Base-by-base conservation (phyloP, 1,140 invertebrate genomes). In the Bradynema listronoti region DNA sequence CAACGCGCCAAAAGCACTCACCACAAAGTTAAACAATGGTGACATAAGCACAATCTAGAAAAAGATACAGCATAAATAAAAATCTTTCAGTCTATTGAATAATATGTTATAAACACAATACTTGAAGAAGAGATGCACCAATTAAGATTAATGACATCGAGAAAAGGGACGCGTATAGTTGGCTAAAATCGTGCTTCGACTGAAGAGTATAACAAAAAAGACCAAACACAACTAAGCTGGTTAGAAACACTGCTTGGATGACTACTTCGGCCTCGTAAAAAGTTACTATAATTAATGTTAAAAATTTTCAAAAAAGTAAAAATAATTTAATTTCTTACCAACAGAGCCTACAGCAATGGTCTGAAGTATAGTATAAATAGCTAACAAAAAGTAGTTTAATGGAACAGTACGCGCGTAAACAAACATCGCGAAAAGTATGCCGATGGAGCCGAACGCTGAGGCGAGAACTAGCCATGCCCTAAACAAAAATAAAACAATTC, bases 181-280 rank as follows among this genome's bases (percentile, higher is more conserved):
- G 75, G 27, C 75, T 77, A 71, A 82, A 82, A 62, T 82, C 81
- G 34, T 77, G 71, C 57, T 81, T 81, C 50, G 77, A 79, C 66
- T 82, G 81, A 9, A 82, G 64, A 3, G 81, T 82, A 68, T 82
- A 82, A 16, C 77, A 46, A 30, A 81, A 81, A n/a, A 82, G 72
- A 2, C 69, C 77, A n/a, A 75, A 50, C 6, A 80, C 80, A 1
- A 82, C 78, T 7, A 78, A 77, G 34, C 75, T 65, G 0, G 81
- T 82, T 29, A 82, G 64, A 1, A 77, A 30, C 29, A 80, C 74
- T 7, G 81, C 81, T 61, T 81, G 78, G 6, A 82, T 51, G 0
- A 82, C 80, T 6, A 77, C 71, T 27, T 72, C 58, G 1, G 75
- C 71, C 39, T 80, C 72, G 69, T 81, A 82, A 46, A 81, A 75